These are phyloP conservation scores for Tinamus guttatus DNA, from an alignment of 2,113 vertebrate species.

Conservation along the genomic window DNA sequence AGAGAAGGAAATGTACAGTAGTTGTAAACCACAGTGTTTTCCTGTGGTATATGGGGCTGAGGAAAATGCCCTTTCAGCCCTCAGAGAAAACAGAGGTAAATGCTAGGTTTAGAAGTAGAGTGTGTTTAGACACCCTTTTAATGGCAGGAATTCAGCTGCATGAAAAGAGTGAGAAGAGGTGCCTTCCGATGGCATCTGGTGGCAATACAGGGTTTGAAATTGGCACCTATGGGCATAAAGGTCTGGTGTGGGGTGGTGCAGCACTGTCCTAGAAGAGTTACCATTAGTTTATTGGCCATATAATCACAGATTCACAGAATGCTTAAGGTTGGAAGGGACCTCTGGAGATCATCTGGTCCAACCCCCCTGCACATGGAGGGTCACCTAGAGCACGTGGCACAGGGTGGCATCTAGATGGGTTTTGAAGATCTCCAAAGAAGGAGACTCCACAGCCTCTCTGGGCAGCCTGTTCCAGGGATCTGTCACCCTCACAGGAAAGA, in stretches of 20 bases:
- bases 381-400: too few species aligned
- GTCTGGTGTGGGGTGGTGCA: fast-evolving
- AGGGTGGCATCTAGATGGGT: too few species aligned
- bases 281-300: fast-evolving
- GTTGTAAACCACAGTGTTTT: background rate
- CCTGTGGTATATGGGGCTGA: background rate
- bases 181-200: background rate
- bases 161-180: background rate
- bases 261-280: background rate
- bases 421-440: too few species aligned
- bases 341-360: too few species aligned
- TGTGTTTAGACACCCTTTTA: background rate
- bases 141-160: background rate
- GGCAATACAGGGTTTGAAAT: background rate
- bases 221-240: background rate
- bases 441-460: too few species aligned
- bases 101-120: background rate
- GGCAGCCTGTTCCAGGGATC: too few species aligned
- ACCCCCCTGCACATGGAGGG: too few species aligned
- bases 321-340: too few species aligned
- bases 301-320: too few species aligned
- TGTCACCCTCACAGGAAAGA: too few species aligned
- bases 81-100: background rate
- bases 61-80: background rate
- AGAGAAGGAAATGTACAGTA: background rate